A percentile compares a stretch with the other conserved stretches of the same genome.
phyloP scores from a whole-genome alignment of 2,888 invertebrate species.

The Limnephilus rhombicus region DNA sequence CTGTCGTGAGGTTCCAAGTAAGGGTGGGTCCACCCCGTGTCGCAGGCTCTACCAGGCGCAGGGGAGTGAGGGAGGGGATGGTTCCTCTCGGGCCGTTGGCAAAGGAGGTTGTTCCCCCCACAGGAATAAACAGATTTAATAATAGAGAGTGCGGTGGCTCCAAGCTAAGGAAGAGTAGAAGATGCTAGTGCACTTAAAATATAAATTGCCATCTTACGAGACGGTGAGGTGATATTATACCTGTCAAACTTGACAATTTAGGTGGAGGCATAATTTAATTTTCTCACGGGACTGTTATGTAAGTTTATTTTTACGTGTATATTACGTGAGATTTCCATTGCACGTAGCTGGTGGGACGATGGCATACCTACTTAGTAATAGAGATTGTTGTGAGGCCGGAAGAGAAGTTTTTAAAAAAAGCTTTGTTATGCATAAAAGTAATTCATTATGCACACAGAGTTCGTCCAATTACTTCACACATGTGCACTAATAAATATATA shows the following conservation, averaged over 20 bases:
- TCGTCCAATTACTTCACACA: too few species aligned
- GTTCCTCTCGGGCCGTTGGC: neutral
- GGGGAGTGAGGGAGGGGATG: neutral
- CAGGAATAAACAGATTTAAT: neutral
- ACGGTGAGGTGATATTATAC: neutral
- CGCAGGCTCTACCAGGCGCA: neutral
- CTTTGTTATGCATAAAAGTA: too few species aligned
- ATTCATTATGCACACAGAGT: too few species aligned
- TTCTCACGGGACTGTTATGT: neutral
- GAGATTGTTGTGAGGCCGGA: neutral
- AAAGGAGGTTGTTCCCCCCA: neutral
- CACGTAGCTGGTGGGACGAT: neutral
- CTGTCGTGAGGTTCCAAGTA: neutral
- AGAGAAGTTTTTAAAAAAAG: neutral
- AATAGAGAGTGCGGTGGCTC: constrained; percentile 6
- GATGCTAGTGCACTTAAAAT: constrained; percentile 1
- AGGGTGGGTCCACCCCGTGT: neutral
- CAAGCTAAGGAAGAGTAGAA: neutral
- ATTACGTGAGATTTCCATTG: neutral
- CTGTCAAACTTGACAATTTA: neutral
- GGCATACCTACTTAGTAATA: neutral
- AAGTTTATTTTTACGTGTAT: neutral
- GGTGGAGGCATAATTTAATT: neutral
- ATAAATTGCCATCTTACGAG: neutral
- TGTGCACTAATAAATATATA: too few species aligned